These are phyloP conservation scores for Jacana jacana DNA, from an alignment of 2,113 vertebrate species.

Conservation along the genomic window DNA sequence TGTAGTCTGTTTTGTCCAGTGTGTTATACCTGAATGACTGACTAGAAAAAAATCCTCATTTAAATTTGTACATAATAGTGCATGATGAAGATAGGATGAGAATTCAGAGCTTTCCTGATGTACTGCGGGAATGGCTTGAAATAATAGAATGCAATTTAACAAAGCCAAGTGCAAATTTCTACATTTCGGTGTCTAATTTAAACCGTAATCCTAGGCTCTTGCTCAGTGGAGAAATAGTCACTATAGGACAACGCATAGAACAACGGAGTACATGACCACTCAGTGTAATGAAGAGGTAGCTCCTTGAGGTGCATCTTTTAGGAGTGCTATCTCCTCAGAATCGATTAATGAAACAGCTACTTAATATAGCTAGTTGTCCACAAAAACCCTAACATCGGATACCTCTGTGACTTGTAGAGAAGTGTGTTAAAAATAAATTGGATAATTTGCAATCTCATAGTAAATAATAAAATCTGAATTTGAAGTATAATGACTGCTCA, in stretches of 20 bases:
- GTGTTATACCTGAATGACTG: neutral
- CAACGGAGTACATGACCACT: accelerated
- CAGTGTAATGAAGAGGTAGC: neutral
- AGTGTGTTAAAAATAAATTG: neutral
- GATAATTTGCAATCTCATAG: neutral
- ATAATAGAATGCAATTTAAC: neutral
- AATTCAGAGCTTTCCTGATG: neutral
- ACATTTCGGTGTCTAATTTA: neutral
- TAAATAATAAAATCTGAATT: neutral
- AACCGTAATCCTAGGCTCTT: neutral
- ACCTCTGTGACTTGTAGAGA: neutral
- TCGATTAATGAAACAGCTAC: neutral
- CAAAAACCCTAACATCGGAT: neutral
- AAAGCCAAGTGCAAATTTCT: neutral
- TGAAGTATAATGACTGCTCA: neutral
- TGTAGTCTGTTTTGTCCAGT: neutral
- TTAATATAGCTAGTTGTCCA: neutral
- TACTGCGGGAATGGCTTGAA: neutral
- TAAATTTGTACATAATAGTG: neutral
- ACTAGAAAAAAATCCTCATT: neutral
- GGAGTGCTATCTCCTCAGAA: neutral
- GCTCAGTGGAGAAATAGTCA: neutral
- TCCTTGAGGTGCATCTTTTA: neutral
- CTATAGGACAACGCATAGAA: neutral
- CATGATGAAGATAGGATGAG: no score